Evolutionary conservation across 2,888 invertebrate species (phyloP).

Genomic region (Parascotia fuliginaria): DNA sequence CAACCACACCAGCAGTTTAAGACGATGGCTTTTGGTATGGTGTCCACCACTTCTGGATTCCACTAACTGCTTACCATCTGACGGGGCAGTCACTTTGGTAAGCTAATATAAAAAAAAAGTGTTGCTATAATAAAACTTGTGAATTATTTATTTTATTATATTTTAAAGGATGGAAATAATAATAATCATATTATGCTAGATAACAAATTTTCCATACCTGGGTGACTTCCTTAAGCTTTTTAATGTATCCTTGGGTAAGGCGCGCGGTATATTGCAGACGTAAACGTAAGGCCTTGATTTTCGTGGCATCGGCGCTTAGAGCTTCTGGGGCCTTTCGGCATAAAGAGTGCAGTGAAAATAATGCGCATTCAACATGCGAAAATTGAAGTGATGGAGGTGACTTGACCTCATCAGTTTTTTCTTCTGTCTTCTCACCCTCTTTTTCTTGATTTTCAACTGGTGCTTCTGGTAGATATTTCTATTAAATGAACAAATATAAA

Average conservation of each 20-base stretch:
- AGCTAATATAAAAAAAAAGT: no score
- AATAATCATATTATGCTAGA: no score
- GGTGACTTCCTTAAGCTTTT: slow-evolving; percentile 88
- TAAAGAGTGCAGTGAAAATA: slow-evolving; percentile 91
- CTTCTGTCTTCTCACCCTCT: slow-evolving; percentile 68
- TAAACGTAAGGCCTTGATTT: slow-evolving; percentile 93
- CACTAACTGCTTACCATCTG: no score
- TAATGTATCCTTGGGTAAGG: slow-evolving; percentile 93
- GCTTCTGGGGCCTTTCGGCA: slow-evolving; percentile 92
- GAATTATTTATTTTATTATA: no score
- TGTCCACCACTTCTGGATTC: no score
- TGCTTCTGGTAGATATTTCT: slow-evolving; percentile 96
- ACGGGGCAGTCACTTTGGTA: no score
- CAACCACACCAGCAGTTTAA: no score
- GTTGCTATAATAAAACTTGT: no score
- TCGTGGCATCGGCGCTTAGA: slow-evolving; percentile 88
- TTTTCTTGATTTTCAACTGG: slow-evolving; percentile 86
- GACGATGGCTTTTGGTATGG: no score
- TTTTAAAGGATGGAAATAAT: no score
- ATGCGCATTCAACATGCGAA: slow-evolving; percentile 96
- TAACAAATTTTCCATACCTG: slow-evolving; percentile 58
- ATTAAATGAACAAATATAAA: slow-evolving; percentile 39
- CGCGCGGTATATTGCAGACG: slow-evolving; percentile 96
- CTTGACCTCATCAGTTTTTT: slow-evolving; percentile 64
- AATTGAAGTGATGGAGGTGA: slow-evolving; percentile 95